These are phyloP conservation scores for Ptilonorhynchus violaceus DNA, from an alignment of 2,113 vertebrate species.

Conservation along the genomic window DNA sequence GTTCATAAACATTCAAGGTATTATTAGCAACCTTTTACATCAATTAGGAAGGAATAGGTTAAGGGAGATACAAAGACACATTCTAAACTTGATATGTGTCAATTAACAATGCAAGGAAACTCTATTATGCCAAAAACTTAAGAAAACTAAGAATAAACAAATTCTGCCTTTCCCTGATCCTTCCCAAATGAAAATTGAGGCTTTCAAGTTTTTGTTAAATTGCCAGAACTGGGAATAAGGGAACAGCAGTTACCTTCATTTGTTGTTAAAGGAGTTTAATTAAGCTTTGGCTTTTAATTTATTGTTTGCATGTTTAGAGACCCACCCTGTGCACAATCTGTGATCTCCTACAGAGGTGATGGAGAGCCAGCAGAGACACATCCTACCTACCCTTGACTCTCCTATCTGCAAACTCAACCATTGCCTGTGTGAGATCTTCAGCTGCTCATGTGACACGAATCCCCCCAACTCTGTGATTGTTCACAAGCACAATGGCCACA, in stretches of 20 bases:
- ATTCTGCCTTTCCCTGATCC: background rate
- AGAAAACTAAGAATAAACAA: background rate
- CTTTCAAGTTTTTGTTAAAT: background rate
- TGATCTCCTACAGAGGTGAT: background rate
- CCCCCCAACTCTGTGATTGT: rapidly evolving
- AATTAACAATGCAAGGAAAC: background rate
- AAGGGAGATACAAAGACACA: background rate
- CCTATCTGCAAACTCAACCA: background rate
- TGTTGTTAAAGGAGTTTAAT: background rate
- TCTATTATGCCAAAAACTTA: background rate
- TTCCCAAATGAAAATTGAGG: background rate
- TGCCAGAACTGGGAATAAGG: background rate
- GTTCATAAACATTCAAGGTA: background rate
- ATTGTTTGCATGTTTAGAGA: background rate
- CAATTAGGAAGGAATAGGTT: background rate
- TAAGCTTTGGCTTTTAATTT: background rate
- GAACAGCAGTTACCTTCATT: background rate
- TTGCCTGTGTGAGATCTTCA: background rate
- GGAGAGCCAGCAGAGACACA: background rate
- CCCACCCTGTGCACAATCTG: rapidly evolving
- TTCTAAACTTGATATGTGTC: background rate
- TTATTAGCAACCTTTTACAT: background rate
- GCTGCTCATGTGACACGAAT: rapidly evolving
- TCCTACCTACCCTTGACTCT: rapidly evolving
- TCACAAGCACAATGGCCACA: background rate